A percentile compares a stretch with the other conserved stretches of the same genome.
Evolutionary conservation across 1,140 invertebrate genomes (phyloP).

Genomic region (Atta texana): DNA sequence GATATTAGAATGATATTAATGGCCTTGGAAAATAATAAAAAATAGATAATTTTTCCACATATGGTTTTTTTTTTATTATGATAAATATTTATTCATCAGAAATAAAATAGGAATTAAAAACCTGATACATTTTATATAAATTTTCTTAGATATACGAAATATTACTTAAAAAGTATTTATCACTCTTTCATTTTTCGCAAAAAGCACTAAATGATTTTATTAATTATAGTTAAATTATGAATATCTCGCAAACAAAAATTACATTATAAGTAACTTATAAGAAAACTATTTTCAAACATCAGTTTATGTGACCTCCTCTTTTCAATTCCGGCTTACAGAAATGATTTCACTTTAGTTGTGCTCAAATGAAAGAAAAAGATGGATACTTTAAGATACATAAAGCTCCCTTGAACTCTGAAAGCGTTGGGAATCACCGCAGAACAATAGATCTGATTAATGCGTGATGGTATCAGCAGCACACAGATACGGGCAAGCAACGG

Average conservation of each 20-base stretch:
- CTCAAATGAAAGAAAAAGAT: background rate
- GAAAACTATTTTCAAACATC: background rate
- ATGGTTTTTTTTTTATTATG: background rate
- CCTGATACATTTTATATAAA: background rate
- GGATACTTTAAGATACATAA: background rate
- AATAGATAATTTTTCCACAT: background rate
- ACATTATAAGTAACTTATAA: background rate
- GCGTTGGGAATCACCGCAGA: background rate
- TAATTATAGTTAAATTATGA: background rate
- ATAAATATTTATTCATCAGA: background rate
- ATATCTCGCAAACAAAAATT: background rate
- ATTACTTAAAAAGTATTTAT: background rate
- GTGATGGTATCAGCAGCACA: conserved; percentile 28
- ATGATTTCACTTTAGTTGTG: background rate
- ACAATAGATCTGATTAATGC: conserved; percentile 60
- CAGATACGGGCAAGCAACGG: background rate
- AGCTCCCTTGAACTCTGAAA: background rate
- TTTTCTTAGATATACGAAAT: background rate
- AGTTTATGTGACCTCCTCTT: background rate
- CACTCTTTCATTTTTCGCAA: background rate
- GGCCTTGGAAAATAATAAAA: background rate
- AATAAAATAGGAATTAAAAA: background rate
- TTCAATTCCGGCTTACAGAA: background rate
- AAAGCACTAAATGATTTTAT: background rate
- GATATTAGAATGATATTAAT: background rate